phyloP scores from a whole-genome alignment of 1,140 invertebrate genomes.

The Teleogryllus occipitalis region DNA sequence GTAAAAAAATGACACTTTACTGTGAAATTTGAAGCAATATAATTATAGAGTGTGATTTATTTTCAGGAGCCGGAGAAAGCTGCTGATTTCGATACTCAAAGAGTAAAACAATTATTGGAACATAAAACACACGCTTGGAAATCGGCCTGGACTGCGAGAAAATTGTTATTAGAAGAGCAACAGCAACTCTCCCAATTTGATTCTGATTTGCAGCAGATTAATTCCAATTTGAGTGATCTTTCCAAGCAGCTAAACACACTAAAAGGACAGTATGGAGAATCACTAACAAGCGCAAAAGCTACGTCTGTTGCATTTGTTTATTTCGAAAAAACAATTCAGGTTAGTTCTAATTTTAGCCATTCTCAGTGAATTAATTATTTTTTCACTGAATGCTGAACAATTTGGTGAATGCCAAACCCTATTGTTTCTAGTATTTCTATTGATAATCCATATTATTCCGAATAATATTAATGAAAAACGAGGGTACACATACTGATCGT shows the following conservation, averaged over 20 bases:
- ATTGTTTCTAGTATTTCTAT: too few relatives aligned
- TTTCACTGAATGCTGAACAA: too few relatives aligned
- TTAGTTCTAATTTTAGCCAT: slow-evolving; percentile 35
- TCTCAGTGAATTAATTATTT: background rate
- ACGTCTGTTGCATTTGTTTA: slow-evolving; percentile 63
- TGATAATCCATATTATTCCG: too few relatives aligned
- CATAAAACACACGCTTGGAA: slow-evolving; percentile 47
- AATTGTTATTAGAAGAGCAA: slow-evolving; percentile 52
- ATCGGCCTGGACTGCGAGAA: slow-evolving; percentile 48
- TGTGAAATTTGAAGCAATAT: too few relatives aligned
- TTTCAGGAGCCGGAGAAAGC: slow-evolving; percentile 57
- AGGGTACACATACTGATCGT: too few relatives aligned
- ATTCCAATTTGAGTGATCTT: slow-evolving; percentile 59
- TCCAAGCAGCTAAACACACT: slow-evolving; percentile 52
- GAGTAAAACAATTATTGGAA: slow-evolving; percentile 53
- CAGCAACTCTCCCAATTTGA: slow-evolving; percentile 60
- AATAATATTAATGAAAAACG: too few relatives aligned
- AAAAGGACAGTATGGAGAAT: slow-evolving; percentile 62
- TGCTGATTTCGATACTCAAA: slow-evolving; percentile 58
- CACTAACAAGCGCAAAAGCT: slow-evolving; percentile 55
- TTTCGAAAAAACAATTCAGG: slow-evolving; percentile 72
- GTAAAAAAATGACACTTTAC: too few relatives aligned
- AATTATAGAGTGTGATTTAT: background rate
- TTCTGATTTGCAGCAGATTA: slow-evolving; percentile 62
- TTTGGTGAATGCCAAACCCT: too few relatives aligned